Conservation (phyloP, 2,888 invertebrate genomes). For the Sphecodes monilicornis region DNA sequence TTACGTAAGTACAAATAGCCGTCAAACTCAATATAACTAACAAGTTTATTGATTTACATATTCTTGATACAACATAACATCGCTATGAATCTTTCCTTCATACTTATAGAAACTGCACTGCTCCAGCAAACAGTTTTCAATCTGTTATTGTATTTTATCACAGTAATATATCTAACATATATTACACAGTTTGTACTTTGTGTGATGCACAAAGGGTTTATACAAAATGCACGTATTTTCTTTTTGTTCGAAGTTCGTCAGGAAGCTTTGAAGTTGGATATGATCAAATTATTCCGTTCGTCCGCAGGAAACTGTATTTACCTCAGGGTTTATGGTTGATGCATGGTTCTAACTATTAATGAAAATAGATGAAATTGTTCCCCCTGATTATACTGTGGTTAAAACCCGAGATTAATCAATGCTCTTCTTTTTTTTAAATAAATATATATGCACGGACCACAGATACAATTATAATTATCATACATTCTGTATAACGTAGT, state of each 20-base stretch:
- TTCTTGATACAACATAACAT: conserved; percentile 24
- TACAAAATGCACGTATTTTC: conserved; percentile 53
- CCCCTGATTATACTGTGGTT: background rate
- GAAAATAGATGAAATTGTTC: background rate
- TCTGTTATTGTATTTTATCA: conserved; percentile 51
- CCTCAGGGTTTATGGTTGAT: background rate
- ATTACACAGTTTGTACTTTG: conserved; percentile 53
- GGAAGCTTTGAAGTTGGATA: background rate
- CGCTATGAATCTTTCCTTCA: conserved; percentile 19
- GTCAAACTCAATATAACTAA: conserved; percentile 21
- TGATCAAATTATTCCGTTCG: background rate
- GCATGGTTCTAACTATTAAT: background rate
- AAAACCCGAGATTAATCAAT: conserved; percentile 26
- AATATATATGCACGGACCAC: conserved; percentile 2
- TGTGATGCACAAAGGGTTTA: conserved; percentile 27
- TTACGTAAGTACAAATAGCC: background rate
- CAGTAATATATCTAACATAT: conserved; percentile 56
- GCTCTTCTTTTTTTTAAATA: conserved; percentile 21
- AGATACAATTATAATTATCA: conserved; percentile 21
- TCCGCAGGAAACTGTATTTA: background rate
- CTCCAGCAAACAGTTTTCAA: conserved; percentile 19
- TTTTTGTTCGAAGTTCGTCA: background rate
- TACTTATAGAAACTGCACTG: conserved; percentile 31
- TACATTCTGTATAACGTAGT: conserved; percentile 25
- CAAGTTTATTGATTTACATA: conserved; percentile 45